Percentiles rank a stretch among this genome's conserved stretches.
Evolutionary conservation across 2,888 invertebrate genomes (phyloP).

Genomic region (Trachelus tabidus): DNA sequence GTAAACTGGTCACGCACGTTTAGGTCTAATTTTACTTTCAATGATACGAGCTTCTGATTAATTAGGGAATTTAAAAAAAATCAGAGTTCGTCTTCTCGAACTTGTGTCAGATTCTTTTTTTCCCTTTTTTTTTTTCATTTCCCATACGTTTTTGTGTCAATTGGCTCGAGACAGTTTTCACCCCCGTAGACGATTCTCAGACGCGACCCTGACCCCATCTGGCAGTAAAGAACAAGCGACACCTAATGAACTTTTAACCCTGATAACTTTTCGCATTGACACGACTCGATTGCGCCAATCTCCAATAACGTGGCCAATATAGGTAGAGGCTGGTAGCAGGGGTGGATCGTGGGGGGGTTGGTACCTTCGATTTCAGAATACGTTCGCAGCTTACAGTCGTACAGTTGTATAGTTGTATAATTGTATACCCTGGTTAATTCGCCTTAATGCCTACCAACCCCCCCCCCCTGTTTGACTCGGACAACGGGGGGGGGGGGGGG

Average conservation of each 20-base stretch:
- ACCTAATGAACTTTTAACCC: not conserved
- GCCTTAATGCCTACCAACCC: not conserved
- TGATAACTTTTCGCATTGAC: not conserved
- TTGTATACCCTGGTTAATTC: not conserved
- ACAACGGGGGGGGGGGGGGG: slow-evolving; percentile 30
- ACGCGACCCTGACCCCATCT: not conserved
- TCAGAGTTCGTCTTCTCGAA: too few relatives aligned
- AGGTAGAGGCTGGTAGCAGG: not conserved
- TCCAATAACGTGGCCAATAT: not conserved
- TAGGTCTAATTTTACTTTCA: too few relatives aligned
- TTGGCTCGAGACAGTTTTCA: not conserved
- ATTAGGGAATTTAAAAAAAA: too few relatives aligned
- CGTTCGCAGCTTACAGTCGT: not conserved
- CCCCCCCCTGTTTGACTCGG: slow-evolving; percentile 7
- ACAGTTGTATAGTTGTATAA: not conserved
- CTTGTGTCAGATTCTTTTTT: not conserved
- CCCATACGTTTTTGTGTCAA: not conserved
- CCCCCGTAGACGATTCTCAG: not conserved
- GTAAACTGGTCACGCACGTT: too few relatives aligned
- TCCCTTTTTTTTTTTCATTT: not conserved
- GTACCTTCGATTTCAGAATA: not conserved
- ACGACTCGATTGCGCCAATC: not conserved
- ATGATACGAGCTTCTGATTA: too few relatives aligned
- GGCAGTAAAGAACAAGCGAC: not conserved
- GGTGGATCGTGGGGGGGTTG: not conserved